Evolutionary conservation across 2,113 vertebrate genomes (phyloP).

Genomic region (Callipepla californica): DNA sequence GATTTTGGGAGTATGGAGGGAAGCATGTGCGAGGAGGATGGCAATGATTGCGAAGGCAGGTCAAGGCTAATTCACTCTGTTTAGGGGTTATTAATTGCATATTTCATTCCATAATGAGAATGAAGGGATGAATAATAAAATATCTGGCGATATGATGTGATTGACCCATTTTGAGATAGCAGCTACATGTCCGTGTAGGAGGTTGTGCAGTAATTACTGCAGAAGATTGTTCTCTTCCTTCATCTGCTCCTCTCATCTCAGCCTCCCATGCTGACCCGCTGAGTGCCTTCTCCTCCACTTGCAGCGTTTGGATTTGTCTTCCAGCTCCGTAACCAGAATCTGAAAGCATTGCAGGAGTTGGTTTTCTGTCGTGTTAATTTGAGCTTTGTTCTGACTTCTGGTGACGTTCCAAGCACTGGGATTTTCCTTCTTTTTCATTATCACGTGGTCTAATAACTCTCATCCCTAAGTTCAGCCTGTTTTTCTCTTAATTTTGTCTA

Average conservation of each 20-base stretch:
- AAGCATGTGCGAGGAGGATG: neutral
- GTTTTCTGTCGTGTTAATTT: neutral
- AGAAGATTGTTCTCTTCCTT: neutral
- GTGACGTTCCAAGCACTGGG: neutral
- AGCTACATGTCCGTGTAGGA: neutral
- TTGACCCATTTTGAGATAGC: neutral
- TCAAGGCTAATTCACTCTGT: conserved; percentile 23
- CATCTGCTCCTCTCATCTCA: neutral
- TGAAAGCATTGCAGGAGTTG: neutral
- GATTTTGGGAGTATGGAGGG: neutral
- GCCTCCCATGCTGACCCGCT: neutral
- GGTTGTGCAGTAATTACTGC: neutral
- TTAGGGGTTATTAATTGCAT: conserved; percentile 44
- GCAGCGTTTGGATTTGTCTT: neutral
- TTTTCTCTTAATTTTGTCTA: neutral
- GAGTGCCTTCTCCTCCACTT: neutral
- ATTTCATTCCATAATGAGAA: neutral
- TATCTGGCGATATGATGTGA: neutral
- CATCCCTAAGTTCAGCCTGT: neutral
- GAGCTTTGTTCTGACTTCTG: neutral
- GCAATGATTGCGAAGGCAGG: neutral
- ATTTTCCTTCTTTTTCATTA: neutral
- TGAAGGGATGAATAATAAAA: neutral
- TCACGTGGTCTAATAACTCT: neutral
- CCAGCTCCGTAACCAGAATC: neutral